These are phyloP conservation scores for Megaceryle maxima DNA, from an alignment of 2,113 vertebrate genomes.

Conservation along the genomic window DNA sequence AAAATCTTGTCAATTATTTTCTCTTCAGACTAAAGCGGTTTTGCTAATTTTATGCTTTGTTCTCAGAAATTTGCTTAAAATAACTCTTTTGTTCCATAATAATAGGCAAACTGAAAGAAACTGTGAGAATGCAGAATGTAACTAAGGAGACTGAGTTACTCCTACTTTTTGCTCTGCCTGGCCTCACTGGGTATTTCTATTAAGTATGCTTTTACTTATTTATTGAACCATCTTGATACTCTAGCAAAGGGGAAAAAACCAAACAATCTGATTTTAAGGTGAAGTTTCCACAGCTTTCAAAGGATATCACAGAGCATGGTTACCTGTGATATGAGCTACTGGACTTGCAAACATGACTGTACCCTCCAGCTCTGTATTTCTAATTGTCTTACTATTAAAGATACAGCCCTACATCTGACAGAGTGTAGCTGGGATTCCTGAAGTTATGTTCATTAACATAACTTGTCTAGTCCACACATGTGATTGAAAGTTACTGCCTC, in stretches of 20 bases:
- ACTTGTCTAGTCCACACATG: background rate
- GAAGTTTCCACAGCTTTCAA: background rate
- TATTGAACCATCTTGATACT: background rate
- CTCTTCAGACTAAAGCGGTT: background rate
- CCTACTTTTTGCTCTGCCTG: conserved; percentile 28
- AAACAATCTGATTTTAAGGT: background rate
- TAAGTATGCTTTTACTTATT: background rate
- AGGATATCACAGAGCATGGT: background rate
- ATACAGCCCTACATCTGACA: background rate
- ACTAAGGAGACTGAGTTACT: conserved; percentile 56
- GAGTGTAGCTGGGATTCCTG: background rate
- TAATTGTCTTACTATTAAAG: background rate
- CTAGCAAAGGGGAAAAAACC: background rate
- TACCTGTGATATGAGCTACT: background rate
- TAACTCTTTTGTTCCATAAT: conserved; percentile 48
- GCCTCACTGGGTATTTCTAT: background rate
- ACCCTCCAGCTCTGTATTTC: background rate
- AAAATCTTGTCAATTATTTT: background rate
- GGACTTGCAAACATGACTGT: background rate
- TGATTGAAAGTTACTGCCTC: background rate
- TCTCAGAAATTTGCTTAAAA: conserved; percentile 49
- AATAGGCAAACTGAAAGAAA: conserved; percentile 46
- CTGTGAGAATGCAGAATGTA: conserved; percentile 48
- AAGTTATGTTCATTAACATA: background rate
- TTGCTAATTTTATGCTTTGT: conserved; percentile 48